phyloP scores from a whole-genome alignment of 1,140 invertebrate genomes.

The Bradysia coprophila region DNA sequence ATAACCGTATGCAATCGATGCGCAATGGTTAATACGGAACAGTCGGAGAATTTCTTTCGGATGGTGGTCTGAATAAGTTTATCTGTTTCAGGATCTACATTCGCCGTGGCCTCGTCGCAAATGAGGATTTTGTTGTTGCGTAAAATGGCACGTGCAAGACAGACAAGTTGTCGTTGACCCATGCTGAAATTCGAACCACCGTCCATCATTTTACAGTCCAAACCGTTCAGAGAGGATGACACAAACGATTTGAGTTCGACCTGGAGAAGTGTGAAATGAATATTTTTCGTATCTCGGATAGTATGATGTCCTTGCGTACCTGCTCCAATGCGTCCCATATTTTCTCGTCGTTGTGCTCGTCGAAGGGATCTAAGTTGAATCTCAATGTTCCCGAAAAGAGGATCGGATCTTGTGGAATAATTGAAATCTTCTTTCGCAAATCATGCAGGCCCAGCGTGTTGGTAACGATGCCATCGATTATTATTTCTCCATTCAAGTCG shows the following conservation, averaged over 20 bases:
- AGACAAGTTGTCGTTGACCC: conserved; percentile 61
- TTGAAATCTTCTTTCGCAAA: conserved; percentile 32
- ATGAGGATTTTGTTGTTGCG: conserved; percentile 59
- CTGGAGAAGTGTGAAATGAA: neutral
- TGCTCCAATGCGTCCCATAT: conserved; percentile 51
- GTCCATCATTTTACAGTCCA: conserved; percentile 37
- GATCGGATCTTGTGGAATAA: conserved; percentile 52
- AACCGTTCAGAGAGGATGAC: conserved; percentile 8
- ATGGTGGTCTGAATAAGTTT: conserved; percentile 56
- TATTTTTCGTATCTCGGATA: neutral
- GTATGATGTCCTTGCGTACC: conserved; percentile 22
- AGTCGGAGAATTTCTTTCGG: conserved; percentile 44
- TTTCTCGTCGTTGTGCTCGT: conserved; percentile 32
- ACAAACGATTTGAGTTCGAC: neutral
- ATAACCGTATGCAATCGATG: conserved; percentile 66
- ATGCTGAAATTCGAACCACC: conserved; percentile 61
- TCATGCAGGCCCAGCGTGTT: conserved; percentile 29
- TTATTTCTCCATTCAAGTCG: conserved; percentile 39
- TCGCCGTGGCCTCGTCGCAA: conserved; percentile 80
- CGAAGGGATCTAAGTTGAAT: conserved; percentile 40
- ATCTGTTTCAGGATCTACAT: conserved; percentile 58
- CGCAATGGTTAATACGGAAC: conserved; percentile 71
- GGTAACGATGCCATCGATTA: conserved; percentile 38
- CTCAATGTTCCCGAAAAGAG: conserved; percentile 40
- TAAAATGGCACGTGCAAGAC: conserved; percentile 58